Percentiles rank a stretch among this genome's conserved stretches.
Conservation (phyloP, 2,888 invertebrate species). For the Calameuta filiformis region DNA sequence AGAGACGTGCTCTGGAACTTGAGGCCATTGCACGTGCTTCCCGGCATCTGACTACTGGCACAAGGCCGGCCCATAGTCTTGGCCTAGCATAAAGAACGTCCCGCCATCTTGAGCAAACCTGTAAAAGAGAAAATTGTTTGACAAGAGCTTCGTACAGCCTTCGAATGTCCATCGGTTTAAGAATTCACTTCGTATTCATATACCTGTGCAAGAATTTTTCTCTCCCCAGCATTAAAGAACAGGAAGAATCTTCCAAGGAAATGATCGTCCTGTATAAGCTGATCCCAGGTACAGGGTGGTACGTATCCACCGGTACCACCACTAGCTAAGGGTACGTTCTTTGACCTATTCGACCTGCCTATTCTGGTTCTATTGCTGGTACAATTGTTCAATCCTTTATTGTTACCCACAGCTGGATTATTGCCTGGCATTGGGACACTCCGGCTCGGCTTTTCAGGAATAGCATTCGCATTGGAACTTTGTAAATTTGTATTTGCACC, state of each 20-base stretch:
- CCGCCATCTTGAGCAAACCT: conserved; percentile 88
- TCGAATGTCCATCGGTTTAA: background rate
- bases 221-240: conserved; percentile 82
- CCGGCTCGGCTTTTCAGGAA: conserved; percentile 60
- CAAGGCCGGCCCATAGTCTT: conserved; percentile 87
- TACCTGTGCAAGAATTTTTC: conserved; percentile 82
- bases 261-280: conserved; percentile 84
- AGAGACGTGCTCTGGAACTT: conserved; percentile 74
- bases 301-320: conserved; percentile 52
- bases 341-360: conserved; percentile 42
- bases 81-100: conserved; percentile 88
- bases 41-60: conserved; percentile 88
- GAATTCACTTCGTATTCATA: too few species aligned
- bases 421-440: conserved; percentile 49
- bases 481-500: conserved; percentile 54
- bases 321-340: conserved; percentile 46
- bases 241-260: conserved; percentile 88
- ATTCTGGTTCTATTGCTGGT: conserved; percentile 43
- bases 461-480: conserved; percentile 53
- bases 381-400: conserved; percentile 52
- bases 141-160: too few species aligned
- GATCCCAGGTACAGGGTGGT: conserved; percentile 71
- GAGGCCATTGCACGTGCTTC: conserved; percentile 76
- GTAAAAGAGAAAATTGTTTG: conserved; percentile 27
- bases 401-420: conserved; percentile 48